Conservation (phyloP, 2,888 invertebrate genomes). For the Amaurobius ferox region DNA sequence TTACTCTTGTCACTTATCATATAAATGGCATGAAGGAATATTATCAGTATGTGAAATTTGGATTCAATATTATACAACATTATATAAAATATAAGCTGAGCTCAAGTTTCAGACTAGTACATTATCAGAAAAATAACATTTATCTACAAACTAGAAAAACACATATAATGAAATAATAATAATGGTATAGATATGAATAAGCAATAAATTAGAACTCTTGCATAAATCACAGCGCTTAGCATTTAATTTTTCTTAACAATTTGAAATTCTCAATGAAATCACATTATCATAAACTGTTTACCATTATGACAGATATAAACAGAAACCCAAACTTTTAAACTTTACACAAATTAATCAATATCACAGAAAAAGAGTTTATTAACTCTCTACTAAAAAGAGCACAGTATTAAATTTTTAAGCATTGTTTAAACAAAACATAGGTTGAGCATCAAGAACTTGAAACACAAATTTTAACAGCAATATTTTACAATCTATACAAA, state of each 20-base stretch:
- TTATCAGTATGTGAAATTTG: not conserved
- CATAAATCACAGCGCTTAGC: conserved; percentile 48
- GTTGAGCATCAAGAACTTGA: not conserved
- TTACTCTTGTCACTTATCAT: not conserved
- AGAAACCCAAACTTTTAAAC: not conserved
- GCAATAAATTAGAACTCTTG: conserved; percentile 16
- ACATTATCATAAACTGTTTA: too few species aligned
- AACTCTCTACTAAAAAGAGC: conserved; percentile 6
- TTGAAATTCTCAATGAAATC: too few species aligned
- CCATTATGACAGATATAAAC: not conserved
- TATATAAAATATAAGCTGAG: conserved; percentile 13
- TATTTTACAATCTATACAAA: conserved; percentile 16
- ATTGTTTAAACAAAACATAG: not conserved
- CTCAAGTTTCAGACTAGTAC: conserved; percentile 44
- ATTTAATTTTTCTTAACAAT: too few species aligned
- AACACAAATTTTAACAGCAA: not conserved
- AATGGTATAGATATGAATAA: conserved; percentile 17
- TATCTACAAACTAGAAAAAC: conserved; percentile 39
- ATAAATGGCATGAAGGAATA: not conserved
- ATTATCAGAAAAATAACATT: conserved; percentile 33
- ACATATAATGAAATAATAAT: conserved; percentile 21
- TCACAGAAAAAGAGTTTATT: not conserved
- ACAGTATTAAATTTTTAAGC: not conserved
- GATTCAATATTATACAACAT: conserved; percentile 38
- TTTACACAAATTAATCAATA: conserved; percentile 3